Percentiles rank a stretch among this genome's conserved stretches.
These are phyloP conservation scores for Formica exsecta DNA, from an alignment of 1,140 invertebrate genomes.

Conservation along the genomic window DNA sequence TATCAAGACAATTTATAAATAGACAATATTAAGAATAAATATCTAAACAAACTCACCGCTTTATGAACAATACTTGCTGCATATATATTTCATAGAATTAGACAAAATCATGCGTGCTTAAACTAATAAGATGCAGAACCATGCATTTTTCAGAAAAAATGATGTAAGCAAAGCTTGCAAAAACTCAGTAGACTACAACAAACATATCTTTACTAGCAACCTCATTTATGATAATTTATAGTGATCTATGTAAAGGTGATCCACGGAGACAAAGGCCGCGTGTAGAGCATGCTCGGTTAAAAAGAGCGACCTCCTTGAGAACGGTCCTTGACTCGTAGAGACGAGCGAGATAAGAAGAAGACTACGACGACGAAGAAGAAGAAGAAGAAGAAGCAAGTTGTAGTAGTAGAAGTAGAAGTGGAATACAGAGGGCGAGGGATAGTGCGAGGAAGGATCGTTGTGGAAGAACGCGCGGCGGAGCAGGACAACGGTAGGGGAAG, in stretches of 20 bases:
- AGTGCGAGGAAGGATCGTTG: conserved; percentile 50
- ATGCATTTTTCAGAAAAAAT: conserved; percentile 1
- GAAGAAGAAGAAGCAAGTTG: conserved; percentile 70
- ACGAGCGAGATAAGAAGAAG: conserved; percentile 66
- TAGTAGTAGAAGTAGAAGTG: conserved; percentile 73
- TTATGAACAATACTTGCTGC: neutral
- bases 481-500: conserved; percentile 47
- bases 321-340: conserved; percentile 86
- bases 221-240: neutral
- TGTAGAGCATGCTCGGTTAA: conserved; percentile 72
- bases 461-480: conserved; percentile 41
- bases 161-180: neutral
- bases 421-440: conserved; percentile 64
- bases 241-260: conserved; percentile 58
- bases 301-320: conserved; percentile 86
- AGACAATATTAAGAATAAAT: conserved; percentile 6
- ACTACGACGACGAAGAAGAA: conserved; percentile 63
- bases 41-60: neutral
- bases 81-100: neutral
- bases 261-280: conserved; percentile 72
- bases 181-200: neutral
- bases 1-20: neutral
- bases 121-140: neutral
- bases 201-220: conserved; percentile 5
- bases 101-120: no score